phyloP scores from a whole-genome alignment of 2,113 vertebrate species.

The Pipa parva region DNA sequence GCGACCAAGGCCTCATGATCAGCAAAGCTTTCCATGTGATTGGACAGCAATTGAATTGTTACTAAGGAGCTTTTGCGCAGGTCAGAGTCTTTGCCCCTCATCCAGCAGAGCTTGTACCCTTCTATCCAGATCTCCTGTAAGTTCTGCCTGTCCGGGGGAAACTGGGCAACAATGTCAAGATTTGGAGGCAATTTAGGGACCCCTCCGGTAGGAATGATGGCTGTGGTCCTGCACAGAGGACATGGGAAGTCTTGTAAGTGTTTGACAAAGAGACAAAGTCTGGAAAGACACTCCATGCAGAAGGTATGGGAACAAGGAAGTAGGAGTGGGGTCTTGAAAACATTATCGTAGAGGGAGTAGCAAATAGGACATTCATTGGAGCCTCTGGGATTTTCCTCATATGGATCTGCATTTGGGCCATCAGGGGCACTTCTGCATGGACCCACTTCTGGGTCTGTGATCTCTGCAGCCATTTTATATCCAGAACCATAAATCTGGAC shows the following conservation, averaged over 20 bases:
- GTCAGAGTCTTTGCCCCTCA: background rate
- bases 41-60: slow-evolving; percentile 15
- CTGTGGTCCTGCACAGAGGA: slow-evolving; percentile 34
- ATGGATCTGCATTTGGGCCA: background rate
- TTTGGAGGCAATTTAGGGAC: slow-evolving; percentile 37
- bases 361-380: slow-evolving; percentile 43
- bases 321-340: slow-evolving; percentile 35
- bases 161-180: slow-evolving; percentile 33
- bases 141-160: slow-evolving; percentile 28
- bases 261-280: slow-evolving; percentile 42
- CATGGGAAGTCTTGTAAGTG: slow-evolving; percentile 30
- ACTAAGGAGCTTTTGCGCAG: slow-evolving; percentile 26
- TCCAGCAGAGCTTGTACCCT: slow-evolving; percentile 43
- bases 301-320: slow-evolving; percentile 46
- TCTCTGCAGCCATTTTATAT: background rate
- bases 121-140: slow-evolving; percentile 40
- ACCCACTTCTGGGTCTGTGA: background rate
- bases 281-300: slow-evolving; percentile 46
- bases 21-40: background rate
- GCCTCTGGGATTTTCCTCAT: background rate
- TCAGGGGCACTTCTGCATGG: no score
- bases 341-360: slow-evolving; percentile 39
- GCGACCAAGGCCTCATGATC: background rate
- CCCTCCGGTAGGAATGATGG: slow-evolving; percentile 23
- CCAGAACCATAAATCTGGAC: no score